phyloP scores from a whole-genome alignment of 2,888 invertebrate genomes.

The Hymenopus coronatus region DNA sequence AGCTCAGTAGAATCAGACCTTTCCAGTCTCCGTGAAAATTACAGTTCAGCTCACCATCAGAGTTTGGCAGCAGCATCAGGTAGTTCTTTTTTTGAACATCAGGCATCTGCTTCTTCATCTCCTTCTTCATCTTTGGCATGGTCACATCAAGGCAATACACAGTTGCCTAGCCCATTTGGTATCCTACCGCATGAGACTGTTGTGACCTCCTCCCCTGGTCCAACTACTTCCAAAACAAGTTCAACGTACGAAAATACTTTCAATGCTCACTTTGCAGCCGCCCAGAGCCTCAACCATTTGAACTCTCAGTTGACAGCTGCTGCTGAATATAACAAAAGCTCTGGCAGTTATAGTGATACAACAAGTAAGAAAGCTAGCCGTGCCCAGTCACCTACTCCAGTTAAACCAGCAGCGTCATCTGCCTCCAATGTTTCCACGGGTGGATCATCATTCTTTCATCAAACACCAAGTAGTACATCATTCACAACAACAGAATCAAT shows the following conservation, averaged over 20 bases:
- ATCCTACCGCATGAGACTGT: constrained; percentile 77
- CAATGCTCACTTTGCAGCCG: constrained; percentile 67
- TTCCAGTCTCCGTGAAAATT: constrained; percentile 58
- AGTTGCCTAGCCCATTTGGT: constrained; percentile 70
- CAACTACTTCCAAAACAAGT: constrained; percentile 54
- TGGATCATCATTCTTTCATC: constrained; percentile 60
- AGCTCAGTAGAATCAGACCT: constrained; percentile 58
- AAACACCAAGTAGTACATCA: constrained; percentile 54
- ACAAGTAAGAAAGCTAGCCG: constrained; percentile 26
- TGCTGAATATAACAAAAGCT: constrained; percentile 27
- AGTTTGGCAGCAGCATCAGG: constrained; percentile 56
- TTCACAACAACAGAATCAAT: constrained; percentile 55
- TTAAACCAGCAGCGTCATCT: constrained; percentile 49
- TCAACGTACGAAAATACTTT: constrained; percentile 63
- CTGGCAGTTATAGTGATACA: constrained; percentile 24
- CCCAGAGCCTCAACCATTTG: constrained; percentile 63
- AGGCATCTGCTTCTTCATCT: constrained; percentile 51
- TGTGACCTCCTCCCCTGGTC: constrained; percentile 62
- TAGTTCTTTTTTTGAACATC: constrained; percentile 64
- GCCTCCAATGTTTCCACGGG: constrained; percentile 52
- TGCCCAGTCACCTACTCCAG: constrained; percentile 45
- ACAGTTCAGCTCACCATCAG: constrained; percentile 53
- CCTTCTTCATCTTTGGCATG: constrained; percentile 59
- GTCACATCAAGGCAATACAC: constrained; percentile 64
- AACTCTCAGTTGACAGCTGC: constrained; percentile 60